Percentiles rank a stretch among this genome's conserved stretches.
Conservation (phyloP, 1,140 invertebrate genomes). For the Pseudoatta argentina region DNA sequence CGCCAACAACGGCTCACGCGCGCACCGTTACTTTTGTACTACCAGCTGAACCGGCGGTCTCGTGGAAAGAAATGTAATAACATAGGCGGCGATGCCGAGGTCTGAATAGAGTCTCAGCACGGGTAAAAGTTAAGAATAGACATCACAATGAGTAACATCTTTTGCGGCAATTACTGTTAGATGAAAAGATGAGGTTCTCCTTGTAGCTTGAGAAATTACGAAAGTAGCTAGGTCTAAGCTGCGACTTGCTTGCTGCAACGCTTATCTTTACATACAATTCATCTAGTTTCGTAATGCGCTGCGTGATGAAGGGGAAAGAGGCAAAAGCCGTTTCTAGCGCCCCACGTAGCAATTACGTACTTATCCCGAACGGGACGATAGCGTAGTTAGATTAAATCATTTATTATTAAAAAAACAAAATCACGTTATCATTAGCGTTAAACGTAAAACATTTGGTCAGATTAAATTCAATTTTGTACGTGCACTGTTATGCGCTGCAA, state of each 20-base stretch:
- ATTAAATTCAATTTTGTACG: background rate
- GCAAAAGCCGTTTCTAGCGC: constrained; percentile 10
- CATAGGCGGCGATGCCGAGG: background rate
- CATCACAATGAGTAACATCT: constrained; percentile 40
- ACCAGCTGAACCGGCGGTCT: background rate
- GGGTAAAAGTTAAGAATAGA: constrained; percentile 59
- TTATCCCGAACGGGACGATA: background rate
- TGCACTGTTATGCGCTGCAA: background rate
- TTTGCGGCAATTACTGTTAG: constrained; percentile 47
- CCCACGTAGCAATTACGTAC: constrained; percentile 18
- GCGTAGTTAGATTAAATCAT: background rate
- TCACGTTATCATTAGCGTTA: background rate
- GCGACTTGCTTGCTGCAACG: constrained; percentile 37
- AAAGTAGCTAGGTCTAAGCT: constrained; percentile 19
- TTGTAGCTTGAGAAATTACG: constrained; percentile 48
- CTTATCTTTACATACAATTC: constrained; percentile 63
- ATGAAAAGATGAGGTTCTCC: constrained; percentile 38
- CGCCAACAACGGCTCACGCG: background rate
- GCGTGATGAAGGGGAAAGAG: constrained; percentile 17
- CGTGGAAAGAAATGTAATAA: constrained; percentile 21
- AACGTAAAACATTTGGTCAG: background rate
- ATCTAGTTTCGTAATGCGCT: constrained; percentile 54
- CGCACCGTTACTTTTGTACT: constrained; percentile 45
- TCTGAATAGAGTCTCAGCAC: background rate
- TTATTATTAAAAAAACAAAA: background rate